phyloP scores from a whole-genome alignment of 1,140 invertebrate genomes.

The Panulirus ornatus region DNA sequence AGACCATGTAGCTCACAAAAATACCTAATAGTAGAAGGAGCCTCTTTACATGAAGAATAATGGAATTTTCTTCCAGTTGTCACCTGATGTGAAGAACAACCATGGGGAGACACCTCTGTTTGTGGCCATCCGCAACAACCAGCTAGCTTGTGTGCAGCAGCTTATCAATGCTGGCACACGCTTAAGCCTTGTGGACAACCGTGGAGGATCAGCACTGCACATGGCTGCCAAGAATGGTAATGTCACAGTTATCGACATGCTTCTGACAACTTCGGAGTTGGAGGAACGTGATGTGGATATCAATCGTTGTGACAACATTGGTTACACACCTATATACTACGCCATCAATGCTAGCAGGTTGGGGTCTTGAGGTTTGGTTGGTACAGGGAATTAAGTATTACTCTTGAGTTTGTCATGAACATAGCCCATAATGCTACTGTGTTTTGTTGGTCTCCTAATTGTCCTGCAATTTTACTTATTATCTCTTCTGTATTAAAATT shows the following conservation, averaged over 20 bases:
- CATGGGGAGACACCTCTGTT: slow-evolving; percentile 75
- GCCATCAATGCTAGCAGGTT: slow-evolving; percentile 75
- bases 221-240: slow-evolving; percentile 75
- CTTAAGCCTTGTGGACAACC: slow-evolving; percentile 70
- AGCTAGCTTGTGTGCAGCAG: slow-evolving; percentile 75
- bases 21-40: too few relatives aligned
- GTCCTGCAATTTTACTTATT: too few relatives aligned
- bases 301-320: slow-evolving; percentile 74
- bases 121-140: slow-evolving; percentile 74
- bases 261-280: slow-evolving; percentile 70
- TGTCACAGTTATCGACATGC: slow-evolving; percentile 75
- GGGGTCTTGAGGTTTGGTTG: background rate
- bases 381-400: background rate
- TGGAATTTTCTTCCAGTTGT: slow-evolving; percentile 62
- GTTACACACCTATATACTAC: slow-evolving; percentile 74
- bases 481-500: too few relatives aligned
- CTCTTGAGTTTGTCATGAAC: too few relatives aligned
- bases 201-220: slow-evolving; percentile 73
- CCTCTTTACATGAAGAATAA: too few relatives aligned
- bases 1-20: too few relatives aligned
- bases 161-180: slow-evolving; percentile 73
- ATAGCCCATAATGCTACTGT: too few relatives aligned
- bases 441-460: too few relatives aligned
- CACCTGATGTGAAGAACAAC: slow-evolving; percentile 72
- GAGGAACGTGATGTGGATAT: slow-evolving; percentile 72